These are phyloP conservation scores for Apogon talboti DNA, from an alignment of 2,797 vertebrate species.

Conservation along the genomic window DNA sequence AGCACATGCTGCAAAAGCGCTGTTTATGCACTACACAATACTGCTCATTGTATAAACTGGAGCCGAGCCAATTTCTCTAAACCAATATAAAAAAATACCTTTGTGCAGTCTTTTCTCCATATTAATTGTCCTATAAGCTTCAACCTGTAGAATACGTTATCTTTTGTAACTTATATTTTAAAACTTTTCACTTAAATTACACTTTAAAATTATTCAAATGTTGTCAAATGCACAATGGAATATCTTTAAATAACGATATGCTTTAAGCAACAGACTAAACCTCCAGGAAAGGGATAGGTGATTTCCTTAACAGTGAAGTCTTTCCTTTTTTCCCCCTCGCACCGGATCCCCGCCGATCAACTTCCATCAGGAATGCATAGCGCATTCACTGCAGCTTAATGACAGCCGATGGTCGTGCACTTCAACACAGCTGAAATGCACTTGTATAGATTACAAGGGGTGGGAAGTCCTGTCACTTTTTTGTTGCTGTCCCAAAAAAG, in stretches of 20 bases:
- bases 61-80: conserved; percentile 84
- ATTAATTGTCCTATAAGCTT: conserved; percentile 86
- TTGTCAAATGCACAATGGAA: conserved; percentile 89
- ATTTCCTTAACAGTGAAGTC: conserved; percentile 80
- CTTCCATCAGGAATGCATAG: conserved; percentile 87
- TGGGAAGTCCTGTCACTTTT: conserved; percentile 91
- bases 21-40: conserved; percentile 86
- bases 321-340: conserved; percentile 68
- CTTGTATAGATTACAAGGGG: conserved; percentile 75
- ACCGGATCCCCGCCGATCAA: conserved; percentile 87
- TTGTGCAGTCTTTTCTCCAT: conserved; percentile 86
- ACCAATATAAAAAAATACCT: conserved; percentile 88
- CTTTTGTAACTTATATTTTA: conserved; percentile 85
- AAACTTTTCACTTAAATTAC: conserved; percentile 88
- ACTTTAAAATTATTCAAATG: conserved; percentile 88
- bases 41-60: conserved; percentile 85
- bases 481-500: conserved; percentile 95
- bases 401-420: conserved; percentile 87
- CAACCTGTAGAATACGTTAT: conserved; percentile 87
- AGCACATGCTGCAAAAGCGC: conserved; percentile 94
- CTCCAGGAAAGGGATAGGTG: conserved; percentile 72
- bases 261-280: conserved; percentile 87
- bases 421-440: conserved; percentile 88
- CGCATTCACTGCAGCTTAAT: conserved; percentile 85
- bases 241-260: conserved; percentile 89